These are phyloP conservation scores for Salvelinus namaycush DNA, from an alignment of 2,113 vertebrate genomes.

Conservation along the genomic window DNA sequence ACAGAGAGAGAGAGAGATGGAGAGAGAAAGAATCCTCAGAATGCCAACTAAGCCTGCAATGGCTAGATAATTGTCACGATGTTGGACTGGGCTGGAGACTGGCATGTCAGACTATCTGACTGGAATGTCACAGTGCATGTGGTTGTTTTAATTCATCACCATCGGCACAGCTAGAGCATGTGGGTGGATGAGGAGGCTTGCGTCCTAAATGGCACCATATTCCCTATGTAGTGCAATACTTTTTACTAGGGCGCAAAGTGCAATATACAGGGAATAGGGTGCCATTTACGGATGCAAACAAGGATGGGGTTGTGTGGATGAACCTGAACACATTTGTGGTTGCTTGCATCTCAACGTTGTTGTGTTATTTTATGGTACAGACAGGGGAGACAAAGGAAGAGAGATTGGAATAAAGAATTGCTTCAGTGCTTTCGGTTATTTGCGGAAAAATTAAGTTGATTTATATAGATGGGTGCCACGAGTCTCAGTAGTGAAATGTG, in stretches of 20 bases:
- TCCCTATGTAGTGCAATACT: no score
- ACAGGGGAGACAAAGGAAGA: slow-evolving; percentile 27
- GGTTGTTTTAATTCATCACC: slow-evolving; percentile 45
- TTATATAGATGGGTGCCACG: no score
- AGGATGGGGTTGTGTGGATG: background rate
- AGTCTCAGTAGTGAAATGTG: no score
- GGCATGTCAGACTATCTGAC: slow-evolving; percentile 48
- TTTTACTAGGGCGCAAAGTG: no score
- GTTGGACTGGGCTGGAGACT: slow-evolving; percentile 36
- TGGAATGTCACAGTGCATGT: slow-evolving; percentile 20
- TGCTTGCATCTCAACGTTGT: background rate
- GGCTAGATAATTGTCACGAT: slow-evolving; percentile 53
- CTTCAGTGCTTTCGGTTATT: background rate
- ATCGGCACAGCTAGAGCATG: slow-evolving; percentile 9
- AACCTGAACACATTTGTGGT: slow-evolving; percentile 22
- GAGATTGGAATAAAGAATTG: slow-evolving; percentile 11
- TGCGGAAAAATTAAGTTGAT: background rate
- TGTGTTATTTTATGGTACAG: slow-evolving; percentile 12
- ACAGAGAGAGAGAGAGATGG: no score
- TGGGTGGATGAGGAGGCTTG: slow-evolving; percentile 31
- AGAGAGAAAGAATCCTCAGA: slow-evolving; percentile 28
- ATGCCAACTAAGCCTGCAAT: slow-evolving; percentile 48
- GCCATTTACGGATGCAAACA: no score
- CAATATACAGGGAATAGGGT: no score
- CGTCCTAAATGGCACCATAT: no score